Base-by-base conservation (phyloP, 1,140 invertebrate species). In the Tenebrio molitor region DNA sequence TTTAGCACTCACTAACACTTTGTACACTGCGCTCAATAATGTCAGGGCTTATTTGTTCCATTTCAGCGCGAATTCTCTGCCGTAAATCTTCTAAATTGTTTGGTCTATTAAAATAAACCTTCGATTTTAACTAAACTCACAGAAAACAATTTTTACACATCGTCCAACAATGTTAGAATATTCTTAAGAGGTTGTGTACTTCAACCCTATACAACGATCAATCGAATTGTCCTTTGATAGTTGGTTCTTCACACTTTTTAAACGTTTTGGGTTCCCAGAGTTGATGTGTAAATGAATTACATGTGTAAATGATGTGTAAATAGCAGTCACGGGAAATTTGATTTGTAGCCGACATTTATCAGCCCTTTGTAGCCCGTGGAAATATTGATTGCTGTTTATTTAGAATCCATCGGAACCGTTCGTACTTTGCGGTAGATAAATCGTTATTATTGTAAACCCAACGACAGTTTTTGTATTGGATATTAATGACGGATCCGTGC, bases 281-380 rank as follows among this genome's bases (percentile, higher is more conserved):
- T n/a, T 21, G 10, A 53, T 53, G 12, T n/a, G 4, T 39, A 3
- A 3, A 25, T 21, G 12, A 12, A 3, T 50, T 70, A 73, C 74
- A 67, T 74, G 72, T 71, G 69, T 67, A 75, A 75, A 73, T 73
- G 74, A 76, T 72, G 75, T 72, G 69, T 74, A 76, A 76, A 74
- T 76, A 74, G 53, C 50, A 25, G 75, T 74, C 68, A 72, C 44
- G 44, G 65, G 69, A 70, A 14, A 62, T 70, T 72, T 72, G 69
- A 76, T 76, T 74, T 76, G 69, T 74, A 66, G 53, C 62, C 67
- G 62, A 68, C 68, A 74, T 76, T 44, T 62, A 74, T 76, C 74
- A 76, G 33, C 29, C 66, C 41, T 58, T 76, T 76, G 72, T 74
- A 29, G 33, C 36, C 17, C 17, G 53, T 53, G 66, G 62, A 72